phyloP scores from a whole-genome alignment of 2,797 vertebrate species.

The Enteromius anoplus region DNA sequence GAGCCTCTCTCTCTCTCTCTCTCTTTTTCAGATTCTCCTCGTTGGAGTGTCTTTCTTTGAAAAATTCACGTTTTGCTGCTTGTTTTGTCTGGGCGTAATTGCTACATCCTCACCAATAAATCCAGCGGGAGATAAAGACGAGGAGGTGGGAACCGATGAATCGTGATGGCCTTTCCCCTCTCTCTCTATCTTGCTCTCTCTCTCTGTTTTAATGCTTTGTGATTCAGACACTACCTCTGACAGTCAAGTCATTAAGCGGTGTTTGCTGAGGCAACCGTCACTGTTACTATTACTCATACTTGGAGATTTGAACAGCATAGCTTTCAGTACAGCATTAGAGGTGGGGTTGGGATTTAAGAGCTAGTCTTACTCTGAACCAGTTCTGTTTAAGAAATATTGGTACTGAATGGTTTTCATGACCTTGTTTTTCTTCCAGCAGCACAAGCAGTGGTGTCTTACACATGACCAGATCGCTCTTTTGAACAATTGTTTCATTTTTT shows the following conservation, averaged over 20 bases:
- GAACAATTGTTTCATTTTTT: not conserved
- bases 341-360: not conserved
- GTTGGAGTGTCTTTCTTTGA: not conserved
- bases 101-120: slow-evolving; percentile 30
- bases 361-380: not conserved
- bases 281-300: not conserved
- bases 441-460: not conserved
- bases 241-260: not conserved
- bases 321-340: not conserved
- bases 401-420: not conserved
- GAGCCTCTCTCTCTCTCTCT: not conserved
- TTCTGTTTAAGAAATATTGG: not conserved
- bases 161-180: slow-evolving; percentile 19
- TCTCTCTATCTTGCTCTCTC: not conserved
- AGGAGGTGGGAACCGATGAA: not conserved
- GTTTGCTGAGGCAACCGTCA: not conserved
- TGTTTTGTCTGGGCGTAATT: slow-evolving; percentile 26
- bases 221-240: slow-evolving; percentile 25
- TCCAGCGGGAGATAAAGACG: slow-evolving; percentile 17
- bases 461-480: not conserved
- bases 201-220: slow-evolving; percentile 5
- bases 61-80: not conserved
- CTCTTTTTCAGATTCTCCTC: not conserved
- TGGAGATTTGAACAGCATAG: not conserved
- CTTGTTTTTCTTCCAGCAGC: not conserved